A percentile compares a stretch with the other conserved stretches of the same genome.
Evolutionary conservation across 2,888 invertebrate genomes (phyloP).

Genomic region (Netelia melanura): DNA sequence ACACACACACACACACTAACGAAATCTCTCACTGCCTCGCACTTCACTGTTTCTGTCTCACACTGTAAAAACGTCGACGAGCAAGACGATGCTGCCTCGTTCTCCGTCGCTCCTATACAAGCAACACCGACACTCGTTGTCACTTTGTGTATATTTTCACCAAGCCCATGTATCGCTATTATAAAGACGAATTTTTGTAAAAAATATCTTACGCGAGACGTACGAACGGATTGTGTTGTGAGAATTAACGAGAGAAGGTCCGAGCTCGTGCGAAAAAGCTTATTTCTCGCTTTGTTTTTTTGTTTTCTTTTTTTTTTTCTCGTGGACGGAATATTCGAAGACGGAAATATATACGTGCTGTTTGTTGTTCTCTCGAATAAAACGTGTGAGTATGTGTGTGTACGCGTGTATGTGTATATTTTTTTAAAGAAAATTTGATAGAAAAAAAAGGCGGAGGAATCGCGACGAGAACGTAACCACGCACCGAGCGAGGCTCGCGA

Average conservation of each 20-base stretch:
- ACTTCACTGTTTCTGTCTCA: conserved; percentile 8
- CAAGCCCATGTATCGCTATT: conserved; percentile 38
- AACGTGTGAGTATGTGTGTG: neutral
- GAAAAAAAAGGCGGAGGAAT: conserved; percentile 66
- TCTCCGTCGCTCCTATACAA: conserved; percentile 19
- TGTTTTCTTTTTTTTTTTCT: conserved; percentile 1
- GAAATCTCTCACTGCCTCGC: neutral
- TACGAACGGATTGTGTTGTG: neutral
- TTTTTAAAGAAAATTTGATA: conserved; percentile 55
- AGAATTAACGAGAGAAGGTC: neutral
- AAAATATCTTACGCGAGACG: neutral
- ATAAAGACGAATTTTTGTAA: neutral
- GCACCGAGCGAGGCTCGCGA: conserved; percentile 82
- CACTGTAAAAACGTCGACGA: neutral
- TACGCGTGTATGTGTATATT: neutral
- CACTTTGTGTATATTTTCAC: conserved; percentile 27
- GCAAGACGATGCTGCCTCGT: conserved; percentile 12
- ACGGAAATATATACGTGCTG: conserved; percentile 62
- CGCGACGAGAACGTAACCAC: conserved; percentile 78
- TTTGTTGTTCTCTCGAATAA: neutral
- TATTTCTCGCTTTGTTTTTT: conserved; percentile 8
- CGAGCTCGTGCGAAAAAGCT: conserved; percentile 12
- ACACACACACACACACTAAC: conserved; percentile 16
- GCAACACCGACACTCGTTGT: conserved; percentile 15
- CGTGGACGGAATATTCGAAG: conserved; percentile 71